Base-by-base conservation (phyloP, 2,797 vertebrate genomes). In the Nasua narica region DNA sequence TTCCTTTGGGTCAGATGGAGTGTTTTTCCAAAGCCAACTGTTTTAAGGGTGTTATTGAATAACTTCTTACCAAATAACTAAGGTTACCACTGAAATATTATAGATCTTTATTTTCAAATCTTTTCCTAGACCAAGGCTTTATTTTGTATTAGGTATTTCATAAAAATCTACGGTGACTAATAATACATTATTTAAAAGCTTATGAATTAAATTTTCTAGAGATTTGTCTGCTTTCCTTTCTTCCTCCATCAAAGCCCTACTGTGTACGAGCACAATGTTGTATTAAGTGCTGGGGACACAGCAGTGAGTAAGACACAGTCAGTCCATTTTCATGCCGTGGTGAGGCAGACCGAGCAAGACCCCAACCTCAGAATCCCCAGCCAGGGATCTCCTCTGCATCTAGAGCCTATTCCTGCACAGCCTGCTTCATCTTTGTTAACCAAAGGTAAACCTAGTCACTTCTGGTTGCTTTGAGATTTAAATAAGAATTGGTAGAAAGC, bases 11-110 rank as follows among this genome's bases (percentile, higher is more conserved):
- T 96, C 87, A 96, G 86, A 94, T 54, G 67, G 48, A 43, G 48
- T 95, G 25, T 82, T 93, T 92, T 95, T 58, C 87, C 67, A 95
- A 94, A 97, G 48, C 69, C 58, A 96, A 78, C 5, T 74, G n/a
- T 74, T 92, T 92, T 83, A 87, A 97, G 92, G 29, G 60, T 82
- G 77, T 65, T 54, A 46, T 25, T 79, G 29, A 95, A 37, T 43
- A 62, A 74, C 43, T 86, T 90, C 48, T 87, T 52, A 90, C 7
- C 43, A 76, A 56, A 58, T 78, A 87, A 90, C 35, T 7, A 83
- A 7, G 65, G 15, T 58, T 89, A 76, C 21, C 90, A 62, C 46
- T 72, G 19, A 95, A 96, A 54, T 83, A 70, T 0, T 37, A 12
- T 14, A 37, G n/a, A 35, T 81, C 92, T 95, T 86, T 74, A 91